phyloP scores from a whole-genome alignment of 2,797 vertebrate species.

The Lepus oiostolus region DNA sequence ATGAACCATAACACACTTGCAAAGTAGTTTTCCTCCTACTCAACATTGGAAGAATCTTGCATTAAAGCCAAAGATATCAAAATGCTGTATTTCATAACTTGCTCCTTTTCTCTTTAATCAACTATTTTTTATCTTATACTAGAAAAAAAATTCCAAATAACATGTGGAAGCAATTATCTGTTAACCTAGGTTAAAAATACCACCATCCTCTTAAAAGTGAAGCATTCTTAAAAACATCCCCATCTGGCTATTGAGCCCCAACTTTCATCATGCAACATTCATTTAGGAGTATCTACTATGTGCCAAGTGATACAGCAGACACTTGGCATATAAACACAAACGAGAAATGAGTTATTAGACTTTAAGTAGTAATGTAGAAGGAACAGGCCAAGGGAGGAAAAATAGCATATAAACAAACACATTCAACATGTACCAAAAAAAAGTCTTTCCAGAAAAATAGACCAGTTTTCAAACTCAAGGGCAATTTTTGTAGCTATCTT shows the following conservation, averaged over 20 bases:
- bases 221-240: constrained; percentile 37
- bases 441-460: background rate
- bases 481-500: background rate
- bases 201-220: background rate
- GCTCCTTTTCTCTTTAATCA: constrained; percentile 11
- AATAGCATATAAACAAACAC: constrained; percentile 15
- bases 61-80: constrained; percentile 30
- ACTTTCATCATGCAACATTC: background rate
- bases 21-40: background rate
- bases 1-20: background rate
- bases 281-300: background rate
- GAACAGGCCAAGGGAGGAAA: background rate
- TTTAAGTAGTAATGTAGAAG: background rate
- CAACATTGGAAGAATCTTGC: background rate
- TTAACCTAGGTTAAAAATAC: constrained; percentile 59
- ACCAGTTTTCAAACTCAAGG: constrained; percentile 30
- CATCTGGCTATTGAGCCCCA: background rate
- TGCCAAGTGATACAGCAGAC: background rate
- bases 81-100: background rate
- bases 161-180: constrained; percentile 59
- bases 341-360: background rate
- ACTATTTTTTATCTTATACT: constrained; percentile 23
- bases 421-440: background rate
- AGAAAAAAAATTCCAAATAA: constrained; percentile 16
- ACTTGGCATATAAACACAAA: constrained; percentile 14